These are phyloP conservation scores for Cybosia mesomella DNA, from an alignment of 2,888 invertebrate species.

Conservation along the genomic window DNA sequence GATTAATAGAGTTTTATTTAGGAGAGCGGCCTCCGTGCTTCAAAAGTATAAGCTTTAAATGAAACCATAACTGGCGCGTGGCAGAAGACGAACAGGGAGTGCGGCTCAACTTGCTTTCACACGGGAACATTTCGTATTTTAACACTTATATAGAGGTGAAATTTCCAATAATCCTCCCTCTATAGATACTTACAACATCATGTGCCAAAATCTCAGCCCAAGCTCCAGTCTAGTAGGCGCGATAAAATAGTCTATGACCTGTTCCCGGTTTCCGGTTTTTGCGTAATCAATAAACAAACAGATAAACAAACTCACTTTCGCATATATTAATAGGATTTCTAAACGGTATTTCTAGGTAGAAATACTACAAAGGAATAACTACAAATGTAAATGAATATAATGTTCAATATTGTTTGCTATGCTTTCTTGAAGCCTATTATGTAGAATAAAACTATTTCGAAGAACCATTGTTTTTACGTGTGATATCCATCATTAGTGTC, in stretches of 20 bases:
- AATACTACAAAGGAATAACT: not conserved
- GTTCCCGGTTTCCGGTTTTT: too few relatives aligned
- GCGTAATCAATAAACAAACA: not conserved
- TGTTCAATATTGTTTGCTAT: not conserved
- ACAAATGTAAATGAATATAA: not conserved
- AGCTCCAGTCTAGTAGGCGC: too few relatives aligned
- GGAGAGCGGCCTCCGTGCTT: not conserved
- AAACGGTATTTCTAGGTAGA: not conserved
- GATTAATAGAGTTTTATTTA: not conserved
- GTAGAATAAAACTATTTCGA: not conserved
- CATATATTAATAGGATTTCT: not conserved
- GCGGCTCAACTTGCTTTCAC: too few relatives aligned
- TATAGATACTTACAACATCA: too few relatives aligned
- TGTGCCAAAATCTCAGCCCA: too few relatives aligned
- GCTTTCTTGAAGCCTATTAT: conserved; percentile 2
- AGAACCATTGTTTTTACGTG: conserved; percentile 1
- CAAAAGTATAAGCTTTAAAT: not conserved
- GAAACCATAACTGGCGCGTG: not conserved
- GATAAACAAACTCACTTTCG: not conserved
- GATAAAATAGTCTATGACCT: too few relatives aligned
- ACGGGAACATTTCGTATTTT: too few relatives aligned
- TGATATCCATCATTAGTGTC: not conserved
- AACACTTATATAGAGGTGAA: too few relatives aligned
- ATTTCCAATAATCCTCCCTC: too few relatives aligned
- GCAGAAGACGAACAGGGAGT: not conserved